Evolutionary conservation across 2,888 invertebrate genomes (phyloP).

Genomic region (Mongoloraphidia duomilia): DNA sequence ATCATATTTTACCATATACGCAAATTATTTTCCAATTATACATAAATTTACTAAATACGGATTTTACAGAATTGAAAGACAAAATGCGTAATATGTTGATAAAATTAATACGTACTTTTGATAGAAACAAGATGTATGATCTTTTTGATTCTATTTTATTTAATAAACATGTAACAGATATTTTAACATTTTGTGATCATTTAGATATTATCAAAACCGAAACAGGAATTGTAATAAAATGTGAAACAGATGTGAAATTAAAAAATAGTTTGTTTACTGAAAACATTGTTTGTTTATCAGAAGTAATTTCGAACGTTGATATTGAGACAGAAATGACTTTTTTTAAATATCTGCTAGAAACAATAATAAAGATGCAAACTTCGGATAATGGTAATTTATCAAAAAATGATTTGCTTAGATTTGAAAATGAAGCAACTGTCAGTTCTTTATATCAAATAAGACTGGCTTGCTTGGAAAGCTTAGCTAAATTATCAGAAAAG

Average conservation of each 20-base stretch:
- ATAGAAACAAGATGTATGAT: conserved; percentile 14
- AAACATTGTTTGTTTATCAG: too few relatives aligned
- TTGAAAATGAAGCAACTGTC: conserved; percentile 28
- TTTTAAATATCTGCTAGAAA: conserved; percentile 28
- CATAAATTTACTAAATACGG: conserved; percentile 10
- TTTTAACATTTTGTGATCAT: conserved; percentile 19
- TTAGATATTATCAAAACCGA: conserved; percentile 19
- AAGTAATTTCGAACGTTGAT: conserved; percentile 20
- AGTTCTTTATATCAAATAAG: conserved; percentile 26
- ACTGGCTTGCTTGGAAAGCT: conserved; percentile 32
- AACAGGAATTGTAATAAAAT: conserved; percentile 14
- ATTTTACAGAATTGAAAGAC: background rate
- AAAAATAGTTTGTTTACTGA: too few relatives aligned
- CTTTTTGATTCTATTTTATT: conserved; percentile 26
- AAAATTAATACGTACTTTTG: conserved; percentile 16
- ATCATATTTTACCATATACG: conserved; percentile 1
- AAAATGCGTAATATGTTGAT: conserved; percentile 14
- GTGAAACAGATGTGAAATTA: too few relatives aligned
- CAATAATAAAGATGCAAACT: too few relatives aligned
- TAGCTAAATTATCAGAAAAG: conserved; percentile 35
- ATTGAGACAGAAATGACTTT: conserved; percentile 21
- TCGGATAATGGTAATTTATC: conserved; percentile 10
- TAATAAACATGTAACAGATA: conserved; percentile 16
- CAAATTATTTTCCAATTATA: conserved; percentile 14
- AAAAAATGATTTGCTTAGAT: conserved; percentile 25